Evolutionary conservation across 2,113 vertebrate genomes (phyloP).

Genomic region (Strix uralensis): DNA sequence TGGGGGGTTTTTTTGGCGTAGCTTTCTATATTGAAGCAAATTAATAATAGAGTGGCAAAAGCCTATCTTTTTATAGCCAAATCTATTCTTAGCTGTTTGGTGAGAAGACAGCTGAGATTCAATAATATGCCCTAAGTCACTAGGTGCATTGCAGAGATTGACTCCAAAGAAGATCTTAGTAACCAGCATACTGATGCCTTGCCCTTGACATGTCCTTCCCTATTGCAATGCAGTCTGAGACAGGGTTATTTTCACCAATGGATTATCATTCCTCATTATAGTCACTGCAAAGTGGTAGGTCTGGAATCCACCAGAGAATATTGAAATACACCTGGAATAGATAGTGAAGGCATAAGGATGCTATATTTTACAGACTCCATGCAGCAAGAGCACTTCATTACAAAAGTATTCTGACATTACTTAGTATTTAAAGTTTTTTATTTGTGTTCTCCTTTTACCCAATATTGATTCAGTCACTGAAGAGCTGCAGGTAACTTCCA

Average conservation of each 20-base stretch:
- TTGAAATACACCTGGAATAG: background rate
- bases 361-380: background rate
- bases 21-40: background rate
- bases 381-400: background rate
- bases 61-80: background rate
- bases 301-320: background rate
- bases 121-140: background rate
- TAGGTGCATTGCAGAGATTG: background rate
- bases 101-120: background rate
- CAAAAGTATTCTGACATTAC: background rate
- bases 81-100: background rate
- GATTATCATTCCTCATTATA: background rate
- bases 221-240: background rate
- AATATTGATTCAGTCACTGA: background rate
- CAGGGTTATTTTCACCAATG: background rate
- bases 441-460: background rate
- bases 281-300: background rate
- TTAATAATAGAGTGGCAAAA: background rate
- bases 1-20: fast-evolving
- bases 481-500: background rate
- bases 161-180: background rate
- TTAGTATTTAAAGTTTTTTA: background rate
- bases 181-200: background rate
- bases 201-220: background rate
- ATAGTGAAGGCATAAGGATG: background rate